Evolutionary conservation across 2,888 invertebrate species (phyloP).

Genomic region (Neoscelio sp.): DNA sequence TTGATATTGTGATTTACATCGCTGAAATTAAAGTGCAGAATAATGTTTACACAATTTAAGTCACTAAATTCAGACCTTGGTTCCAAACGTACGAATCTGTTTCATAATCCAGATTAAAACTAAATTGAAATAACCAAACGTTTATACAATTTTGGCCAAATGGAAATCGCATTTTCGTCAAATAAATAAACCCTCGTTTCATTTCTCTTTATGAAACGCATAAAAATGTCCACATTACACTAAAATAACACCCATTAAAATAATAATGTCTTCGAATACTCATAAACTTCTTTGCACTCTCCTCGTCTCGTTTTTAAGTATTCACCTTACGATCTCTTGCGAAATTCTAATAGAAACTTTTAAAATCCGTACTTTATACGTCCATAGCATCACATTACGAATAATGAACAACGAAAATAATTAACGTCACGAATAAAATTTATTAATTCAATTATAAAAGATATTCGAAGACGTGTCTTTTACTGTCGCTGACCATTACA

Average conservation of each 20-base stretch:
- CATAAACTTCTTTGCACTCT: conserved; percentile 26
- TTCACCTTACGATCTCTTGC: conserved; percentile 24
- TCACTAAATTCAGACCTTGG: too few relatives aligned
- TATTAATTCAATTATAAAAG: conserved; percentile 2
- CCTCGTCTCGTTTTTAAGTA: conserved; percentile 30
- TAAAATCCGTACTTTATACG: background rate
- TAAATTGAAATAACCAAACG: too few relatives aligned
- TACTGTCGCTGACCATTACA: too few relatives aligned
- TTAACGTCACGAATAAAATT: conserved; percentile 10
- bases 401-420: conserved; percentile 31
- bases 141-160: too few relatives aligned
- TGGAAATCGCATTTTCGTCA: too few relatives aligned
- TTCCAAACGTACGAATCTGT: too few relatives aligned
- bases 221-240: background rate
- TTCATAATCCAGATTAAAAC: too few relatives aligned
- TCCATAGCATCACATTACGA: conserved; percentile 14
- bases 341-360: conserved; percentile 31
- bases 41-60: too few relatives aligned
- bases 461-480: too few relatives aligned
- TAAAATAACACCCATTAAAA: conserved; percentile 25
- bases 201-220: background rate
- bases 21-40: conserved; percentile 15
- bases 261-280: conserved; percentile 15
- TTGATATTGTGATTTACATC: conserved; percentile 44
- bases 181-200: conserved; percentile 1